Evolutionary conservation across 92 coral and sea anemone species (phyloP), one percentile per base, ranked within the genome.

Genomic region (Epizoanthus fatuus): DNA sequence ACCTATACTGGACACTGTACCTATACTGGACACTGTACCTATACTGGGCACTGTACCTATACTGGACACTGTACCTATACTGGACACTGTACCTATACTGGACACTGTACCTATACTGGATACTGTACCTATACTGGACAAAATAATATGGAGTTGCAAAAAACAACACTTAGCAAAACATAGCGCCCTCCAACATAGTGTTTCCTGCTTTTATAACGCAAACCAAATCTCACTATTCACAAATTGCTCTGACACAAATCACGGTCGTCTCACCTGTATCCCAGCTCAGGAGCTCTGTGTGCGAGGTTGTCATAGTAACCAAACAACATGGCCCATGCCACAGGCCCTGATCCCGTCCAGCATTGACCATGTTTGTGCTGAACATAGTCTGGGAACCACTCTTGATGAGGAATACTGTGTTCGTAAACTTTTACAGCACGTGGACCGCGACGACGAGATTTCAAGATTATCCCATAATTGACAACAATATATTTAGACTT

Each of bases 321-420:
- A 57, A 96, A 89, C 56, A 96, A 74, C 88, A 86, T 91, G 45
- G 95, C 94, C 98, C 98, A 96, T 78, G 98, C 98, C 85, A 94
- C 96, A 15, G 98, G 93, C 5, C 92, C 98, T 17, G 95, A 90
- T 1, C 98, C 98, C 69, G 96, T 90, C 93, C 63, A 81, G 62
- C 98, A 96, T 15, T 81, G 91, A 64, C 96, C 94, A 86, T 84
- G 85, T 22, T 81, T 86, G 56, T 92, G 95, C 74, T 94, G 98
- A 47, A 84, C 83, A 89, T 92, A 94, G 88, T 76, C 90, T 83
- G 98, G 98, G 82, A 96, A 75, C 91, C 66, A 83, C 54, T 90
- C 74, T 44, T 85, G 81, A 47, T 86, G 81, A 3, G 96, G 96
- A 40, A 96, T 84, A 53, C 82, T 86, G 68, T 64, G 74, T 35